Conservation (phyloP, 2,888 invertebrate genomes). For the Trimorus sp. region DNA sequence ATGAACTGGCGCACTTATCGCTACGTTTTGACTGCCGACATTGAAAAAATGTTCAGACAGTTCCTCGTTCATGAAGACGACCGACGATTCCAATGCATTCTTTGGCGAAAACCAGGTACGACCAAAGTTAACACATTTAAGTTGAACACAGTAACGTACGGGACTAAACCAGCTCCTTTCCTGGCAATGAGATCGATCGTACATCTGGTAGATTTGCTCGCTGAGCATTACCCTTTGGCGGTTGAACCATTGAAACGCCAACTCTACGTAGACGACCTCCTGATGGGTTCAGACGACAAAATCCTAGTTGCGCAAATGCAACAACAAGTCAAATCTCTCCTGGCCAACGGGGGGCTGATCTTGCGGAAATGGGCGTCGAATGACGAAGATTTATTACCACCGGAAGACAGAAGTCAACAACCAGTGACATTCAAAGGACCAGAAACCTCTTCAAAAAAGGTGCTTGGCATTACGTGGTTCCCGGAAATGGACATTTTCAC, state of each 20-base stretch:
- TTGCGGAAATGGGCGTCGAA: neutral
- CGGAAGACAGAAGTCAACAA: neutral
- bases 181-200: neutral
- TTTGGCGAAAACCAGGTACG: neutral
- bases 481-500: neutral
- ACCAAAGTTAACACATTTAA: neutral
- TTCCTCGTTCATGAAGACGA: neutral
- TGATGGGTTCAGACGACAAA: neutral
- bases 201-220: neutral
- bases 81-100: neutral
- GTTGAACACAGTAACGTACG: neutral
- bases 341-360: neutral
- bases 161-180: constrained; percentile 1
- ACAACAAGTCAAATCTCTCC: neutral
- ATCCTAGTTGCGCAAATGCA: neutral
- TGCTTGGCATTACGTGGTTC: constrained; percentile 2
- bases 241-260: neutral
- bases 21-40: neutral
- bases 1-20: constrained; percentile 2
- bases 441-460: no score
- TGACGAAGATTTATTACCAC: neutral
- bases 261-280: constrained; percentile 4
- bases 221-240: neutral
- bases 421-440: no score
- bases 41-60: constrained; percentile 1